A percentile compares a stretch with the other conserved stretches of the same genome.
phyloP scores from a whole-genome alignment of 35 echinoderm and acorn worm genomes.

The Heliocidaris tuberculata region DNA sequence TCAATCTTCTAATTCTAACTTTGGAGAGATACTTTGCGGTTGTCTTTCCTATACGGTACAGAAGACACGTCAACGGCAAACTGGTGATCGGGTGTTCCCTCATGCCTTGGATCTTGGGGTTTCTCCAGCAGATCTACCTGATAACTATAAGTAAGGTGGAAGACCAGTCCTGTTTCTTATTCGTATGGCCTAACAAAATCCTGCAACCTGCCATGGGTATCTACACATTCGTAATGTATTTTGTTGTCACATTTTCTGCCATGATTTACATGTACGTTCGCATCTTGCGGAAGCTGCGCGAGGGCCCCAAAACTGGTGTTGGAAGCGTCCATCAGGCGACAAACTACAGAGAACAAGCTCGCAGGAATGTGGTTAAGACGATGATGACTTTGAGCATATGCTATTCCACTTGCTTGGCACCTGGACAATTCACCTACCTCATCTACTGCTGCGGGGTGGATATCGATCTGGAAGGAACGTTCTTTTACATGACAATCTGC shows the following conservation, averaged over 20 bases:
- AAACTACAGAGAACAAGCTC: neutral
- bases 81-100: conserved; percentile 21
- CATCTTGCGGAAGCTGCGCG: neutral
- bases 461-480: conserved; percentile 49
- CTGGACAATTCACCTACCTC: conserved; percentile 62
- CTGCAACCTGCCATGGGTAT: conserved; percentile 15
- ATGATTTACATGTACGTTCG: conserved; percentile 1
- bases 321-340: neutral
- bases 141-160: neutral
- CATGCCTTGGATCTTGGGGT: conserved; percentile 51
- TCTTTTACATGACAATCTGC: conserved; percentile 45
- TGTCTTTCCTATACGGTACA: conserved; percentile 59
- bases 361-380: conserved; percentile 69
- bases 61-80: neutral
- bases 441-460: conserved; percentile 59
- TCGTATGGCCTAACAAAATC: neutral
- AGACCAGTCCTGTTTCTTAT: neutral
- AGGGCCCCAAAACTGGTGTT: neutral
- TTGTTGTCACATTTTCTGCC: neutral
- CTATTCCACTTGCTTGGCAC: conserved; percentile 68
- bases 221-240: neutral
- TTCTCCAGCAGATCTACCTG: conserved; percentile 1
- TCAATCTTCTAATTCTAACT: conserved; percentile 64
- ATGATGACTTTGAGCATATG: conserved; percentile 57
- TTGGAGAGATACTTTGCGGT: conserved; percentile 76